A percentile compares a stretch with the other conserved stretches of the same genome.
Conservation (phyloP, 2,888 invertebrate genomes). For the Pseudanteris insignis region DNA sequence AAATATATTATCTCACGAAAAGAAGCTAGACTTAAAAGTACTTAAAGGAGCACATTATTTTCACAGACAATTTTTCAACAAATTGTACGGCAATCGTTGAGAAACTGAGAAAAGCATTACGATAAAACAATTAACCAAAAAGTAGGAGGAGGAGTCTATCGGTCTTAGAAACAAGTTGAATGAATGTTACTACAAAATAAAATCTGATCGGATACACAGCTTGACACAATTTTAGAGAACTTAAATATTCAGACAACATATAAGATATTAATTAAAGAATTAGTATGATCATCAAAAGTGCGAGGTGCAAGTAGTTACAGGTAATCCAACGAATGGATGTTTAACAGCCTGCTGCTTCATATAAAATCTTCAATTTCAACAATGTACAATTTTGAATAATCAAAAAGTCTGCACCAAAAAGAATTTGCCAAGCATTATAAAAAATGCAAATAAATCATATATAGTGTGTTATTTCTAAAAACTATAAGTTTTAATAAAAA, state of each 20-base stretch:
- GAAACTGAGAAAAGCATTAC: background rate
- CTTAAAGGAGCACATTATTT: slow-evolving; percentile 1
- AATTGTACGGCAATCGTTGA: background rate
- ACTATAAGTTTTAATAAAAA: too few species aligned
- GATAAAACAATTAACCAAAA: background rate
- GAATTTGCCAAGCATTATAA: too few species aligned
- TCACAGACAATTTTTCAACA: background rate
- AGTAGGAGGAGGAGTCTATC: background rate
- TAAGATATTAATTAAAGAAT: slow-evolving; percentile 5
- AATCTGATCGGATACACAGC: background rate
- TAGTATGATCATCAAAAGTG: slow-evolving; percentile 1
- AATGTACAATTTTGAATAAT: too few species aligned
- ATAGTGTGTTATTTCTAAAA: too few species aligned
- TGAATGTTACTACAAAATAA: background rate
- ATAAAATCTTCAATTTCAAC: slow-evolving; percentile 2
- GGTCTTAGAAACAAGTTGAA: background rate
- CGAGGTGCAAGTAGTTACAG: background rate
- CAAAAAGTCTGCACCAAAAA: too few species aligned
- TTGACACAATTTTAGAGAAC: background rate
- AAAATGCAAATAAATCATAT: too few species aligned
- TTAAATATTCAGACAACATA: background rate
- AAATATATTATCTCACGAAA: slow-evolving; percentile 1
- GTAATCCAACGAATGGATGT: slow-evolving; percentile 6
- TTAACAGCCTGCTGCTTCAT: slow-evolving; percentile 6
- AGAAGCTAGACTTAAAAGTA: background rate